Evolutionary conservation across 2,113 vertebrate genomes (phyloP), one percentile per base, ranked within the genome.

Genomic region (Amia ocellicauda): DNA sequence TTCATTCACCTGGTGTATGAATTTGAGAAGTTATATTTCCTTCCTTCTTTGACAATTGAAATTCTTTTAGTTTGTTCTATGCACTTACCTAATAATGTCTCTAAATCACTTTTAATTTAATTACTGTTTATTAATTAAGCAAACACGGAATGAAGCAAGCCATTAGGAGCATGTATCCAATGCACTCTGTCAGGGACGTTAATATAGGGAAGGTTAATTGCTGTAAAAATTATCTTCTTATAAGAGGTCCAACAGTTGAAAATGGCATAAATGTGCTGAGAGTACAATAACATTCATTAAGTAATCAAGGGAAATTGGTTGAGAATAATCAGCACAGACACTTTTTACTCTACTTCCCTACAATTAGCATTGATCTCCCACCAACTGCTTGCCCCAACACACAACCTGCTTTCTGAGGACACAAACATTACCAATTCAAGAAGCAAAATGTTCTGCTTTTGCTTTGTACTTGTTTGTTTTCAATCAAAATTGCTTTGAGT

Each of bases 321-420:
- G 20, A 57, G 53, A 56, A 56, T 57, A 53, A 64, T 42, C 4
- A 29, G 41, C 27, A 45, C 40, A 57, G 62, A 17, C 55, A 26
- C 29, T 20, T 40, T 58, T 63, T 42, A 28, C 22, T 17, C 16
- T 26, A 55, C 36, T 52, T 14, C 29, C 27, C 27, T 28, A 57
- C 27, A 57, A 57, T 57, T 57, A 57, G 29, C 54, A 57, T 57
- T 57, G 54, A 57, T 57, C 29, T 8, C 8, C 13, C 23, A 20
- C 41, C 7, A 58, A 22, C 22, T 49, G 23, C 23, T 47, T 24
- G 27, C 53, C 36, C 54, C 11, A 5, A 20, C 27, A 31, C 24
- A 57, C 17, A 17, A 41, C 22, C 10, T 57, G 41, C 20, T 52
- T 26, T 52, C 19, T 49, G 43, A 19, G 43, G 23, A 49, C 26